Base-by-base conservation (phyloP, 2,113 vertebrate genomes). In the Amblyopsis rosae region DNA sequence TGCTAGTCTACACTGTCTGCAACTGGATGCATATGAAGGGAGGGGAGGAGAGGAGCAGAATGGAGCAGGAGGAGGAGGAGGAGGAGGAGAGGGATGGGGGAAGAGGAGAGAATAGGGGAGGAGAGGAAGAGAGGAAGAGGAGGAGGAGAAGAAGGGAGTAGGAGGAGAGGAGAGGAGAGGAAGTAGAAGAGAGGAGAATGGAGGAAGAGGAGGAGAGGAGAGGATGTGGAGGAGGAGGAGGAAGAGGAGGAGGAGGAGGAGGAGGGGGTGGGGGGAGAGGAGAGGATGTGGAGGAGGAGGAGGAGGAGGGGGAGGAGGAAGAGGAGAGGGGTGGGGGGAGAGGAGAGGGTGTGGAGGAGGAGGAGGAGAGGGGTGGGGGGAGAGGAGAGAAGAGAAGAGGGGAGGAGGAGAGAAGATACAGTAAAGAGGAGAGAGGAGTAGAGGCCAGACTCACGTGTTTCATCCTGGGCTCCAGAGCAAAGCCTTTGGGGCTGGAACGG, bases 361-460 rank as follows among this genome's bases (percentile, higher is more conserved):
- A 19, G 26, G 16, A 35, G 35, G 35, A 35, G n/a, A 55, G 10
- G 49, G 10, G 49, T 4, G 49, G 26, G 48, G 11, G 17, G 51
- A 15, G 50, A 12, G 46, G 35, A 10, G 13, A 32, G 12, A 15
- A 12, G 19, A 15, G 46, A 41, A 3, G 15, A n/a, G 54, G 9
- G 4, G 8, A 6, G 15, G n/a, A 6, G 54, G 19, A 16, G 9
- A n/a, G 54, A 56, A n/a, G 16, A 56, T 4, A 10, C 46, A 10
- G 35, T 26, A 6, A 9, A 47, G 12, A 33, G 45, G 26, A 19
- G 26, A 63, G 11, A 17, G 12, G 67, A 46, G 58, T 32, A 33
- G 13, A 46, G 17, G 50, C 15, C 47, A 66, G 67, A 89, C 96
- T 95, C 87, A 99, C 97, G 2, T 97, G 93, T 68, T 94, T 96